Evolutionary conservation across 2,797 vertebrate genomes (phyloP).

Genomic region (Mycteria americana): DNA sequence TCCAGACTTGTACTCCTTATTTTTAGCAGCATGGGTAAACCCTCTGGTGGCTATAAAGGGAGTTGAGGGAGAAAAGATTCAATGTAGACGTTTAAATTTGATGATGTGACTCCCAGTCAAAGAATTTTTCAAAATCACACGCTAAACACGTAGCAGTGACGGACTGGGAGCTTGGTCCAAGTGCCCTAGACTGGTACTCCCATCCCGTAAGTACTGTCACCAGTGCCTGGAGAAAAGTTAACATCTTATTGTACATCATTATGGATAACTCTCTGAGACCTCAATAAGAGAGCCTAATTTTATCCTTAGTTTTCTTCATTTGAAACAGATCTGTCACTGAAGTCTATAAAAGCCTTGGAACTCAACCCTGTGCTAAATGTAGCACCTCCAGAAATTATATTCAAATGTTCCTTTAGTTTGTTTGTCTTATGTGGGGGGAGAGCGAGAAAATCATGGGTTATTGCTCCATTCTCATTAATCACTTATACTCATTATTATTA

Average conservation of each 20-base stretch:
- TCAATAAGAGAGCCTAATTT: not conserved
- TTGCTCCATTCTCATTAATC: not conserved
- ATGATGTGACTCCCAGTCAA: not conserved
- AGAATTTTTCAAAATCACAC: not conserved
- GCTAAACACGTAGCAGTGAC: not conserved
- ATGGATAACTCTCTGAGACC: not conserved
- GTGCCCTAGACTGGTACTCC: not conserved
- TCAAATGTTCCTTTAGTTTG: not conserved
- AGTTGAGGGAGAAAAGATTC: not conserved
- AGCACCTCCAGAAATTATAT: not conserved
- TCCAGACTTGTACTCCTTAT: not conserved
- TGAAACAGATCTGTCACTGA: not conserved
- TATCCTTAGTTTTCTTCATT: not conserved
- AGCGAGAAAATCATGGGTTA: not conserved
- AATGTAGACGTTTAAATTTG: not conserved
- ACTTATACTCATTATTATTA: not conserved
- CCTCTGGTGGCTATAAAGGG: not conserved
- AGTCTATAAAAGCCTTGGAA: not conserved
- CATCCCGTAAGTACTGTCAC: not conserved
- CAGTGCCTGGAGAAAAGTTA: not conserved
- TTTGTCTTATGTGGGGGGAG: not conserved
- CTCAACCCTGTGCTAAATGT: not conserved
- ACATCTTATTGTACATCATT: not conserved
- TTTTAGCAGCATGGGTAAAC: not conserved
- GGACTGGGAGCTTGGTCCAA: not conserved